These are phyloP conservation scores for Eledone cirrhosa DNA, from an alignment of 2,888 invertebrate species.

Conservation along the genomic window DNA sequence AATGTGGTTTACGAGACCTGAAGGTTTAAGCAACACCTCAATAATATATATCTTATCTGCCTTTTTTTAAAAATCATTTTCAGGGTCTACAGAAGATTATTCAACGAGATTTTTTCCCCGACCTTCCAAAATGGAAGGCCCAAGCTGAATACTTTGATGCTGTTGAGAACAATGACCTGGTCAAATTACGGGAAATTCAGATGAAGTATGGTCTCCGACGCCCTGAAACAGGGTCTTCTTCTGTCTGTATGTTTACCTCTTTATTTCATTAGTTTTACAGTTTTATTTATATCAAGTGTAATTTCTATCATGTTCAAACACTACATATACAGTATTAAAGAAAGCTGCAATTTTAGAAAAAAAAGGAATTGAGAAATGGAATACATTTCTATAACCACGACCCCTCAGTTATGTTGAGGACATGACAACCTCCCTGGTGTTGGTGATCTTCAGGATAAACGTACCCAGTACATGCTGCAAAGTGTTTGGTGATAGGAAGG, in stretches of 20 bases:
- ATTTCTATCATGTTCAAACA: too few relatives aligned
- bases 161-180: slow-evolving; percentile 86
- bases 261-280: not conserved
- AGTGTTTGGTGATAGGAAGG: too few relatives aligned
- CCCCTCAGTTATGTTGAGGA: too few relatives aligned
- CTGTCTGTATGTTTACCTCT: slow-evolving; percentile 46
- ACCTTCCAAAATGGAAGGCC: slow-evolving; percentile 88
- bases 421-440: too few relatives aligned
- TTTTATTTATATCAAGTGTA: not conserved
- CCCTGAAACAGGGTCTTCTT: slow-evolving; percentile 47
- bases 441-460: too few relatives aligned
- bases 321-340: too few relatives aligned
- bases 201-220: slow-evolving; percentile 76
- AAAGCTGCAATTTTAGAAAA: too few relatives aligned
- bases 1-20: too few relatives aligned
- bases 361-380: too few relatives aligned
- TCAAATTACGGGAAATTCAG: slow-evolving; percentile 85
- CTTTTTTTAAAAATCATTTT: slow-evolving; percentile 43
- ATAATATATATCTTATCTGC: not conserved
- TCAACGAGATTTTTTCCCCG: slow-evolving; percentile 96
- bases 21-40: not conserved
- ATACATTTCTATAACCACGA: too few relatives aligned
- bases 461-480: too few relatives aligned
- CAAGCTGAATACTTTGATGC: slow-evolving; percentile 94
- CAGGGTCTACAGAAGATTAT: slow-evolving; percentile 93